phyloP scores from a whole-genome alignment of 2,797 vertebrate species.

The Myiothlypis chrysogaster region DNA sequence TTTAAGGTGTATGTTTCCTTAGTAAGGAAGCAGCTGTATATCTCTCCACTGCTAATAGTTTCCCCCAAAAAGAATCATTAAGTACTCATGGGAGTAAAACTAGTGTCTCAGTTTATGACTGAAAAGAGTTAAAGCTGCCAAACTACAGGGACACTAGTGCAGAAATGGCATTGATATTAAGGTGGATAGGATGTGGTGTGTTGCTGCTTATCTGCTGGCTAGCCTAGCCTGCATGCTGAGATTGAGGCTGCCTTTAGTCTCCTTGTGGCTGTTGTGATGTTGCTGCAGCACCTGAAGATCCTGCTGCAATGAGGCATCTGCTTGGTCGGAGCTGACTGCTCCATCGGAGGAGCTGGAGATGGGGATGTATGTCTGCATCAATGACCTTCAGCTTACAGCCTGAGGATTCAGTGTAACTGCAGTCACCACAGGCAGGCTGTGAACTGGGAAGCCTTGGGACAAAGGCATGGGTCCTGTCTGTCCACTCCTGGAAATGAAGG shows the following conservation, averaged over 20 bases:
- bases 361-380: neutral
- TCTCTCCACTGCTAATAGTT: neutral
- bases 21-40: neutral
- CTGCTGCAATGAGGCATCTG: neutral
- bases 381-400: neutral
- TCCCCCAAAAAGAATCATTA: accelerated
- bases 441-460: neutral
- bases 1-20: neutral
- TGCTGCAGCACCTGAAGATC: neutral
- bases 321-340: accelerated
- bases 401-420: neutral
- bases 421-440: neutral
- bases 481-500: neutral
- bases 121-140: neutral
- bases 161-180: neutral
- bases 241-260: neutral
- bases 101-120: neutral
- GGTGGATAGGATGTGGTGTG: neutral
- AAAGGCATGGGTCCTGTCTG: neutral
- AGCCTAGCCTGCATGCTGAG: neutral
- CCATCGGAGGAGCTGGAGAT: neutral
- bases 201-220: neutral
- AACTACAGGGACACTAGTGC: neutral
- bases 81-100: neutral
- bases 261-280: neutral